phyloP scores from a whole-genome alignment of 2,888 invertebrate genomes.

The Autographa gamma region DNA sequence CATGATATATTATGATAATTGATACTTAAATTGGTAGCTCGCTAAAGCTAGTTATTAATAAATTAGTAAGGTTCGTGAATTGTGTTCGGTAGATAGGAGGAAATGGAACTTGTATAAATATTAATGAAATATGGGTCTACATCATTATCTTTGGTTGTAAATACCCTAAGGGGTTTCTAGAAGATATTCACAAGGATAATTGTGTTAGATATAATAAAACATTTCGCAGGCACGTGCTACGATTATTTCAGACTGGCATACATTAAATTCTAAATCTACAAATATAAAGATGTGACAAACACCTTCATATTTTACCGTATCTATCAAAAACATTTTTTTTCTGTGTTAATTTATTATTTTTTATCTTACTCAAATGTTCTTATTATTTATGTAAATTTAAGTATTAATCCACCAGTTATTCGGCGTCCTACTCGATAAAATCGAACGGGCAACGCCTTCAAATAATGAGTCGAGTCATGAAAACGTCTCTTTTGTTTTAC shows the following conservation, averaged over 20 bases:
- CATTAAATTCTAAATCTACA: too few relatives aligned
- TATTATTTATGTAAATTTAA: not conserved
- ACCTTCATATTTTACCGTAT: too few relatives aligned
- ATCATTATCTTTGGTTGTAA: not conserved
- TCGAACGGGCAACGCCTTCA: not conserved
- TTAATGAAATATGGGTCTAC: constrained; percentile 2
- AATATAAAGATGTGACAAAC: not conserved
- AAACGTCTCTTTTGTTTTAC: not conserved
- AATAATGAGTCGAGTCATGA: not conserved
- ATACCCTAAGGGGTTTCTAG: not conserved
- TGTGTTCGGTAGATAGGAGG: not conserved
- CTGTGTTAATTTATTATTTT: too few relatives aligned
- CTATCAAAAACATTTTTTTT: too few relatives aligned
- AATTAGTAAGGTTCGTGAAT: not conserved
- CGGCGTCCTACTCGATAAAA: not conserved
- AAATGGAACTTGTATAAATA: constrained; percentile 2
- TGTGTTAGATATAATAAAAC: not conserved
- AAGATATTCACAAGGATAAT: not conserved
- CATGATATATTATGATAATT: not conserved
- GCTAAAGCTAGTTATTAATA: not conserved
- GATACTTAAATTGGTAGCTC: not conserved
- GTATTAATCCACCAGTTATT: not conserved
- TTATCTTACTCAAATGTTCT: too few relatives aligned
- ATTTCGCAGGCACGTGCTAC: not conserved
- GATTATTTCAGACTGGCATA: too few relatives aligned